A percentile compares a stretch with the other conserved stretches of the same genome.
Conservation (phyloP, 2,113 vertebrate genomes). For the Nothobranchius kuhntae region DNA sequence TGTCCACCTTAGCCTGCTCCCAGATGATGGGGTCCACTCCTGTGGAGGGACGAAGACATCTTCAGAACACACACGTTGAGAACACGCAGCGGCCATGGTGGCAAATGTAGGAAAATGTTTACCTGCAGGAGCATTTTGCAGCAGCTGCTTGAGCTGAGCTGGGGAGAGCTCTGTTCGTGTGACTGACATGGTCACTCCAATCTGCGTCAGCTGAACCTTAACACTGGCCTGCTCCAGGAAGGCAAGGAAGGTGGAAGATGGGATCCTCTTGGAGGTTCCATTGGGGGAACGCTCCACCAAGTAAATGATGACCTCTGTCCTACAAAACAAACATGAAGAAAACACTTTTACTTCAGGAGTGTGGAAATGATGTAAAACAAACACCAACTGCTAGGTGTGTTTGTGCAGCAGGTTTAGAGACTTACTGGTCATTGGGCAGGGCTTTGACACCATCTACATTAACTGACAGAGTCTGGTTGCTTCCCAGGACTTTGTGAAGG, state of each 20-base stretch:
- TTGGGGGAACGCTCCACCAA: conserved; percentile 93
- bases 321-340: conserved; percentile 48
- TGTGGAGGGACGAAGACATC: conserved; percentile 51
- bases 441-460: conserved; percentile 95
- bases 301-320: conserved; percentile 95
- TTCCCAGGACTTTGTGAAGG: conserved; percentile 92
- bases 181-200: conserved; percentile 87
- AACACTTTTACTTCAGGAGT: not conserved
- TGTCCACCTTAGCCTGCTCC: conserved; percentile 98
- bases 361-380: not conserved
- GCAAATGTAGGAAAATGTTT: not conserved
- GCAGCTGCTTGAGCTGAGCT: conserved; percentile 91
- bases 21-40: conserved; percentile 98
- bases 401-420: too few relatives aligned
- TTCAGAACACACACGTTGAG: not conserved
- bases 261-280: conserved; percentile 92
- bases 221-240: conserved; percentile 90
- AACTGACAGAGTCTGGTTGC: conserved; percentile 88
- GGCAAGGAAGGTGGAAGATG: conserved; percentile 82
- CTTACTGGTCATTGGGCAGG: conserved; percentile 90
- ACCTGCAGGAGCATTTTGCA: conserved; percentile 94
- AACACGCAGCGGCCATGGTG: not conserved
- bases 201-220: conserved; percentile 87
- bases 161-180: conserved; percentile 90
- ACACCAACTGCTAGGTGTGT: not conserved